Base-by-base conservation (phyloP, 2,113 vertebrate species). In the Proterorhinus semilunaris region DNA sequence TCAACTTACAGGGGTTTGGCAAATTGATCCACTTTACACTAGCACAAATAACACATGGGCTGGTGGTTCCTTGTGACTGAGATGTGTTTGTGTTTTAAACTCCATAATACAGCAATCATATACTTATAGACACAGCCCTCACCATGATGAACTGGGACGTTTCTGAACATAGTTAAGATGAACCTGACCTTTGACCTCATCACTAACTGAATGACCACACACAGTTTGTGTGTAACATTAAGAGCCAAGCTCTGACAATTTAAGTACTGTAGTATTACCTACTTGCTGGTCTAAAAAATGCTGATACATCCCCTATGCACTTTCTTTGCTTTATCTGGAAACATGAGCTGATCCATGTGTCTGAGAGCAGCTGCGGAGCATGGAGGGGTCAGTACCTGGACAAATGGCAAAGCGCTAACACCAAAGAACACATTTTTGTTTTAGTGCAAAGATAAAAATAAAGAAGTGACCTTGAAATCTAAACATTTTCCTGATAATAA, bases 181-280 rank as follows among this genome's bases (percentile, higher is more conserved):
- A 69, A 62, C 62, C 68, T 72, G 78, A 76, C 78, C 69, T 64
- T 15, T 68, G 68, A 75, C 78, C 78, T 64, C 44, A 63, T 16
- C 45, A 47, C 8, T 48, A 8, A 47, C 6, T 63, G 44, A 63
- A 10, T 27, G 46, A 9, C 45, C 62, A 48, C 44, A 21, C 44
- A 21, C 16, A 62, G 36, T 15, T 7, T 13, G 57, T 6, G 36
- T 15, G n/a, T 43, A 12, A 42, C 21, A 36, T 36, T 36, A 36
- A 36, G 27, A 5, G 27, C 27, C 27, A 36, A 36, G 27, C 2
- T 36, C 27, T 36, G 27, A 36, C 27, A 0, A 36, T 36, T 36
- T 36, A 36, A 36, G 27, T 36, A 5, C 27, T 36, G 15, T 16
- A 51, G 6, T 54, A 17, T 54, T 54, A 54, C 17, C 9, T 54